Percentiles rank a stretch among this genome's conserved stretches.
Evolutionary conservation across 2,888 invertebrate species (phyloP).

Genomic region (Brenthis ino): DNA sequence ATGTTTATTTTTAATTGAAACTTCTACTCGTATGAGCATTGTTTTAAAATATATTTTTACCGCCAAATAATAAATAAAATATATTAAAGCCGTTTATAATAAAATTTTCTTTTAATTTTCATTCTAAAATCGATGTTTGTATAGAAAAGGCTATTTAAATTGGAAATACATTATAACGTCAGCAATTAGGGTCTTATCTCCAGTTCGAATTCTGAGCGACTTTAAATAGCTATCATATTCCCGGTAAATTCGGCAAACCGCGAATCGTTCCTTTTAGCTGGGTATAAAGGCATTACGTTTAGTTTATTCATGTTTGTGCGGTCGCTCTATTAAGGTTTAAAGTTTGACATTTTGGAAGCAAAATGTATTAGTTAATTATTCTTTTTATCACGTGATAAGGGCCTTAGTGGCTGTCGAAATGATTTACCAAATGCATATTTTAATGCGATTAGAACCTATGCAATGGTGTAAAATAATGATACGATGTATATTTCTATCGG

Average conservation of each 20-base stretch:
- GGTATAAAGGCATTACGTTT: constrained; percentile 40
- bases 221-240: constrained; percentile 29
- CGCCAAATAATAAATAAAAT: no score
- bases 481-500: no score
- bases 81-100: no score
- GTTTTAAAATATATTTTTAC: no score
- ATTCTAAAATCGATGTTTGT: not conserved
- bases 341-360: constrained; percentile 17
- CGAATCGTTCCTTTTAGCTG: constrained; percentile 41
- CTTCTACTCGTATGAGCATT: no score
- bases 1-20: no score
- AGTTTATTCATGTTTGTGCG: constrained; percentile 52
- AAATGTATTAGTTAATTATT: not conserved
- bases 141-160: constrained; percentile 6
- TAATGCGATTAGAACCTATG: no score
- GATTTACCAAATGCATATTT: no score
- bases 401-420: not conserved
- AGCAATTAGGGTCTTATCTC: constrained; percentile 27
- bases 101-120: not conserved
- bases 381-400: not conserved
- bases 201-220: constrained; percentile 25
- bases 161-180: constrained; percentile 25
- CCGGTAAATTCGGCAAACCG: constrained; percentile 41
- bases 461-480: no score
- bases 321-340: constrained; percentile 47